phyloP scores from a whole-genome alignment of 1,140 invertebrate genomes.

The Patella vulgata region DNA sequence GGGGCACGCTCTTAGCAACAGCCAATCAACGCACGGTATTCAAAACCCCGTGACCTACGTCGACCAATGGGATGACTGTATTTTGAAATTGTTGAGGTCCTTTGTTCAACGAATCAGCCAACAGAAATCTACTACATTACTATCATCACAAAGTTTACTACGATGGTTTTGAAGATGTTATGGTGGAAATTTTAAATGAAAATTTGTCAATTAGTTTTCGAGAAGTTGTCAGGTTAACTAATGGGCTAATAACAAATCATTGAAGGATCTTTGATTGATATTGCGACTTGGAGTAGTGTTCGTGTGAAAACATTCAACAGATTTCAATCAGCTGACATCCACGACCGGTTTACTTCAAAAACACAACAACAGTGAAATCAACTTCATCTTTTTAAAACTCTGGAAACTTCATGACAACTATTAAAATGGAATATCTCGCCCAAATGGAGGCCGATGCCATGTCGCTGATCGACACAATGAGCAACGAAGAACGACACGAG shows the following conservation, averaged over 20 bases:
- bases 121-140: slow-evolving; percentile 48
- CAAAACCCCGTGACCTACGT: slow-evolving; percentile 25
- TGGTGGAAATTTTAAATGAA: neutral
- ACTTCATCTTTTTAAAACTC: no score
- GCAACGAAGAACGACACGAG: slow-evolving; percentile 1
- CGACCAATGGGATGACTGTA: slow-evolving; percentile 43
- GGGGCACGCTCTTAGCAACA: slow-evolving; percentile 30
- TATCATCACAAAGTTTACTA: slow-evolving; percentile 21
- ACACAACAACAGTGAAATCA: no score
- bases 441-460: slow-evolving; percentile 16
- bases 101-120: slow-evolving; percentile 51
- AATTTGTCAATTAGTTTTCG: no score
- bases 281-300: no score
- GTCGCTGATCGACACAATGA: slow-evolving; percentile 11
- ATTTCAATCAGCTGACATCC: no score
- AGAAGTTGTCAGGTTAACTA: neutral
- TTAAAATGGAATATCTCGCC: slow-evolving; percentile 17
- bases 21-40: slow-evolving; percentile 41
- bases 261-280: no score
- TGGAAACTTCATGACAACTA: no score
- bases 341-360: no score
- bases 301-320: no score
- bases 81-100: slow-evolving; percentile 54
- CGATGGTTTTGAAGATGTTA: slow-evolving; percentile 16
- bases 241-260: neutral